Evolutionary conservation across 2,888 invertebrate genomes (phyloP).

Genomic region (Linyphia triangularis): DNA sequence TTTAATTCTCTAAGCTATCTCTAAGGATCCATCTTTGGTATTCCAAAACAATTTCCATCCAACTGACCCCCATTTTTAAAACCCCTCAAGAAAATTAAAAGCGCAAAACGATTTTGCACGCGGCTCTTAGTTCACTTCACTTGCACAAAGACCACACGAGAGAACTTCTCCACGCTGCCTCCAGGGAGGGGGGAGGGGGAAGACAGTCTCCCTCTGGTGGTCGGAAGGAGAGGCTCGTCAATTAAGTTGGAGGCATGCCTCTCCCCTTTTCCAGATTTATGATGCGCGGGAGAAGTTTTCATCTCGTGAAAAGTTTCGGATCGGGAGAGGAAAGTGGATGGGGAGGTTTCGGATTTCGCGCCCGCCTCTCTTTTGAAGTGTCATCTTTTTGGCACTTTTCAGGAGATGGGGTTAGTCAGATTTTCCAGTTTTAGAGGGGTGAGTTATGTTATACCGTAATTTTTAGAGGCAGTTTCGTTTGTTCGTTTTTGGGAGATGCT

Average conservation of each 20-base stretch:
- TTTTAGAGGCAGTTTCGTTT: too few relatives aligned
- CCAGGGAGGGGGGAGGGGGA: neutral
- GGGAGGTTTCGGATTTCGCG: conserved; percentile 6
- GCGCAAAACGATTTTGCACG: neutral
- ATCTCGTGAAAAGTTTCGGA: conserved; percentile 45
- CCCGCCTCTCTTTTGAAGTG: neutral
- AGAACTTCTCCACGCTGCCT: neutral
- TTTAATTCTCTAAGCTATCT: too few relatives aligned
- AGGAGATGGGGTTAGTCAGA: neutral
- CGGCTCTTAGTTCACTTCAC: neutral
- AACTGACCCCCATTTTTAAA: neutral
- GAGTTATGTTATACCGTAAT: too few relatives aligned
- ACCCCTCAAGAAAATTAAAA: neutral
- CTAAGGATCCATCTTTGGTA: neutral
- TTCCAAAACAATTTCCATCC: neutral
- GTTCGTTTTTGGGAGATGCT: too few relatives aligned
- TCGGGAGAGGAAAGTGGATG: conserved; percentile 2
- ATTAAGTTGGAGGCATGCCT: conserved; percentile 48
- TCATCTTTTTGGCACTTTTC: neutral
- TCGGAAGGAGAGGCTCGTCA: conserved; percentile 45
- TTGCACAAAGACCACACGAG: neutral
- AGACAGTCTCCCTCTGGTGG: neutral
- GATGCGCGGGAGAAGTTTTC: conserved; percentile 57
- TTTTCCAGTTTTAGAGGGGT: neutral
- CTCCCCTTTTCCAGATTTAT: conserved; percentile 72